Conservation (phyloP, 2,888 invertebrate genomes). For the Andricus curvator region DNA sequence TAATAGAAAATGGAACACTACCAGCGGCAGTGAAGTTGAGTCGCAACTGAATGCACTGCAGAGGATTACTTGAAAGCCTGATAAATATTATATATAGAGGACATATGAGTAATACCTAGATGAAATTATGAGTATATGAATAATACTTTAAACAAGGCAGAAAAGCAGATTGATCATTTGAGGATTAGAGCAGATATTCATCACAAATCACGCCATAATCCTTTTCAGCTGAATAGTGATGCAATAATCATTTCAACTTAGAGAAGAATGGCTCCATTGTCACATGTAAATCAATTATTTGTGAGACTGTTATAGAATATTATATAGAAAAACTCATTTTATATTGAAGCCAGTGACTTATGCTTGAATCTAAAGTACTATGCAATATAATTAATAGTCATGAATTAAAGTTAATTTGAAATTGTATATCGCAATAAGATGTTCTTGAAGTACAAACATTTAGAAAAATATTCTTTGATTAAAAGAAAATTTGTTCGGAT, state of each 20-base stretch:
- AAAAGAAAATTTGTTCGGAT: too few species aligned
- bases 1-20: too few species aligned
- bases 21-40: too few species aligned
- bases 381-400: too few species aligned
- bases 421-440: too few species aligned
- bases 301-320: not conserved
- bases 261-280: not conserved
- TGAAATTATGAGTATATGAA: not conserved
- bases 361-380: too few species aligned
- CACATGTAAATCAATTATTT: not conserved
- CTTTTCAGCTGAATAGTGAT: not conserved
- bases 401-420: too few species aligned
- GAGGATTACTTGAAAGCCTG: not conserved
- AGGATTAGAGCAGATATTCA: not conserved
- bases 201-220: not conserved
- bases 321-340: not conserved
- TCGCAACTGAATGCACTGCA: not conserved
- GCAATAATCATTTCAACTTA: not conserved
- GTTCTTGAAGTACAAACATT: too few species aligned
- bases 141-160: not conserved
- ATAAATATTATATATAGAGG: not conserved
- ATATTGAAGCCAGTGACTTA: not conserved
- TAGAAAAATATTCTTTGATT: too few species aligned
- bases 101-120: constrained; percentile 1
- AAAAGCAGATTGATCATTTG: not conserved